Evolutionary conservation across 2,797 vertebrate species (phyloP).

Genomic region (Phyllotis vaccarum): DNA sequence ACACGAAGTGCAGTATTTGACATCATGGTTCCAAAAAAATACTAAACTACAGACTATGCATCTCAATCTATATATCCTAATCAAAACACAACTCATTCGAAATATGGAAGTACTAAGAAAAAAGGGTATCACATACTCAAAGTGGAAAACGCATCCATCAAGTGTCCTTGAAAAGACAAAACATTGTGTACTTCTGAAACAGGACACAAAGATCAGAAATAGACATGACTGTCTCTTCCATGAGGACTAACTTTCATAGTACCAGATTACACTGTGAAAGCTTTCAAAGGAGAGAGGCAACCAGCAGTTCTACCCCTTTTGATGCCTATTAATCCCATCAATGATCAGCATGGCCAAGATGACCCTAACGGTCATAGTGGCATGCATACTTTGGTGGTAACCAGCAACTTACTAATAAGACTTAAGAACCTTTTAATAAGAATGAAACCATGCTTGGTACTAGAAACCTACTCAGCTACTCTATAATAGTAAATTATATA

Average conservation of each 20-base stretch:
- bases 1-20: background rate
- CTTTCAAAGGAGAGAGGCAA: background rate
- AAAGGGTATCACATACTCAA: background rate
- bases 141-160: background rate
- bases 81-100: background rate
- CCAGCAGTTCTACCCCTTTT: background rate
- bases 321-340: background rate
- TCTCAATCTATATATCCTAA: accelerated
- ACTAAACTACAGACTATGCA: background rate
- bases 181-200: background rate
- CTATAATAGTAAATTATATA: background rate
- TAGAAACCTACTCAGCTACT: background rate
- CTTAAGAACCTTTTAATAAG: no score
- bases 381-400: background rate
- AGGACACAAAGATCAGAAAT: background rate
- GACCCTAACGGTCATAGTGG: no score
- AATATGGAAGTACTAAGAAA: background rate
- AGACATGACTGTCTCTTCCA: no score
- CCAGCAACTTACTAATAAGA: background rate
- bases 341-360: background rate
- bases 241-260: no score
- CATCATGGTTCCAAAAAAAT: background rate
- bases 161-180: background rate
- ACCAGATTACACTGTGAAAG: no score
- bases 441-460: background rate